Evolutionary conservation across 1,140 invertebrate species (phyloP).

Genomic region (Archivesica marissinica): DNA sequence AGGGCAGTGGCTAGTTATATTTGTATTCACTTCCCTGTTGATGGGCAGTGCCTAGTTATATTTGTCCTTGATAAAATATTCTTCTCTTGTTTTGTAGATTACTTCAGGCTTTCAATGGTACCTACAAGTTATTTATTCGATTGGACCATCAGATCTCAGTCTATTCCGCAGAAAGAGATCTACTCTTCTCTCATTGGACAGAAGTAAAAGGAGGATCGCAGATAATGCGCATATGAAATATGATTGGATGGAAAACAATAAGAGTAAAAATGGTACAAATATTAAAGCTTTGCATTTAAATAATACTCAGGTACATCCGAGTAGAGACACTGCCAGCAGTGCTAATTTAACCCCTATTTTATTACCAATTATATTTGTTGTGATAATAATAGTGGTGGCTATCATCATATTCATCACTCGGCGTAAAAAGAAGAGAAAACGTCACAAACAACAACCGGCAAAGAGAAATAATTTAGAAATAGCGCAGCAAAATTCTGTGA

Average conservation of each 20-base stretch:
- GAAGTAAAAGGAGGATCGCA: constrained; percentile 34
- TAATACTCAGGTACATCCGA: constrained; percentile 38
- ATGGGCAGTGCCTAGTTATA: no score
- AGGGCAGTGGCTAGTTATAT: no score
- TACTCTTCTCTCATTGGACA: constrained; percentile 47
- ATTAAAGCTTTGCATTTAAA: constrained; percentile 67
- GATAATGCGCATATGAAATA: constrained; percentile 37
- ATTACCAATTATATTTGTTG: constrained; percentile 51
- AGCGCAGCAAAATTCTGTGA: constrained; percentile 65
- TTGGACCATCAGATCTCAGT: constrained; percentile 73
- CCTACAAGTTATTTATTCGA: constrained; percentile 83
- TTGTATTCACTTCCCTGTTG: no score
- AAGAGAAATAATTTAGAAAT: constrained; percentile 68
- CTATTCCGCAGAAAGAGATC: constrained; percentile 65
- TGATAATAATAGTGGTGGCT: constrained; percentile 47
- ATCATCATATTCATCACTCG: constrained; percentile 48
- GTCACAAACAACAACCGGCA: not conserved
- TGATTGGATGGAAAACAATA: constrained; percentile 48
- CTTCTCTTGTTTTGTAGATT: constrained; percentile 71
- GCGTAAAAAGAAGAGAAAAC: constrained; percentile 45
- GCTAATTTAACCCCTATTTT: constrained; percentile 45
- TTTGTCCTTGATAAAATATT: not conserved
- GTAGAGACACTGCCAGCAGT: not conserved
- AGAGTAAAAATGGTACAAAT: constrained; percentile 72
- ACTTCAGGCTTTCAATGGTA: constrained; percentile 84